Evolutionary conservation across 2,888 invertebrate species (phyloP), one percentile per base, ranked within the genome.

Genomic region (Drosophila nigritarsus): DNA sequence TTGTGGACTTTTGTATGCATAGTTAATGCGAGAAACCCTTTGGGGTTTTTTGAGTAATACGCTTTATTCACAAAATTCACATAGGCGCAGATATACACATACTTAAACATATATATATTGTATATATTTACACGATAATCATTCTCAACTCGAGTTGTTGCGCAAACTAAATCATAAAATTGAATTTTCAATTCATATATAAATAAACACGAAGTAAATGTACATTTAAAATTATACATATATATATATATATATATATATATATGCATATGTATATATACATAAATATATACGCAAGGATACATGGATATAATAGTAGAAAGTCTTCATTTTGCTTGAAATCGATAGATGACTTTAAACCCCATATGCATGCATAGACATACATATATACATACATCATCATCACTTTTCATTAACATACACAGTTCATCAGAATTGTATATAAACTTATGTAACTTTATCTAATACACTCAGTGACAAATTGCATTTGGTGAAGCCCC

Each of bases 11-110:
- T 13, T 34, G 7, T 50, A 40, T 40, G 40, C 29, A 67, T 68
- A 67, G 38, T 56, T 50, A 67, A 56, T 67, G 40, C 36, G 20
- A 13, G 4, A 55, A 59, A 58, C 24, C 49, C 9, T 54, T 51
- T 51, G 29, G 42, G 51, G 9, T 71, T 71, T 24, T 71, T 74
- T 59, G 70, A 84, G 77, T 84, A 87, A 89, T 61, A 75, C 67
- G 78, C 80, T 85, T 85, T 85, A 89, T 85, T 85, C 77, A 84
- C 86, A 79, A 55, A 45, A 80, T 74, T 66, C 63, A 73, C 81
- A 73, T 45, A 65, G 61, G 54, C 70, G 58, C 70, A 40, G 50
- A 68, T 40, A 42, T 56, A 68, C 56, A 78, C 65, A 67, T 69
- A 58, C 59, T 80, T 65, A 61, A 53, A 50, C 45, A 55, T 62